phyloP scores from a whole-genome alignment of 2,888 invertebrate species.

The Cerastis rubricosa region DNA sequence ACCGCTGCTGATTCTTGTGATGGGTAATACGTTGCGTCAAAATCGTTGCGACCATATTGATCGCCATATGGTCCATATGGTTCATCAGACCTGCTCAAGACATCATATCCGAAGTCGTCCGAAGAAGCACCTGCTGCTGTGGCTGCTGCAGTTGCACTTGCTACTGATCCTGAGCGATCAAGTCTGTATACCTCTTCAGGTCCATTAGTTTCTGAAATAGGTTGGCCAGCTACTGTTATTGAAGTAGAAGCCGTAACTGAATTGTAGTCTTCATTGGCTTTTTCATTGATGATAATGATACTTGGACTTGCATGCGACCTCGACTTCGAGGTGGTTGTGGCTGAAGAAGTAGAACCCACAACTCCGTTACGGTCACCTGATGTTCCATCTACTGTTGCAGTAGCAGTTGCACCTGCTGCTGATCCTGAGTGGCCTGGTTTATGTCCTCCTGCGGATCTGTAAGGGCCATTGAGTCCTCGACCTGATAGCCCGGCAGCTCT shows the following conservation, averaged over 20 bases:
- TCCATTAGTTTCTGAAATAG: no score
- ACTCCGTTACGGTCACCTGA: not conserved
- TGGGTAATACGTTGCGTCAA: not conserved
- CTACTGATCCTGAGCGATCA: not conserved
- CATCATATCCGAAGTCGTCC: not conserved
- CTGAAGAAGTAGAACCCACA: not conserved
- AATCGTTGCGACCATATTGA: not conserved
- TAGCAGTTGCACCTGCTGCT: not conserved
- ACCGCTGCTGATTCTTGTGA: not conserved
- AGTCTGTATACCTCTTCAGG: no score
- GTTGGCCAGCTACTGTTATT: not conserved
- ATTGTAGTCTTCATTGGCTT: not conserved
- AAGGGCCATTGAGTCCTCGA: not conserved
- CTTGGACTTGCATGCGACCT: not conserved
- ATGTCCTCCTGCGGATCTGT: not conserved
- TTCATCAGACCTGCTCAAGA: not conserved
- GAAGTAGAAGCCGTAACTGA: not conserved
- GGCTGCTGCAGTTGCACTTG: not conserved
- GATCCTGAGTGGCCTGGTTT: not conserved
- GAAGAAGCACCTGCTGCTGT: not conserved
- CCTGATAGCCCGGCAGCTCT: not conserved
- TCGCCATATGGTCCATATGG: no score
- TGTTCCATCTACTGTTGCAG: not conserved
- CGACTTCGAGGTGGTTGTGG: not conserved
- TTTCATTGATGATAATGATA: not conserved